Evolutionary conservation across 2,797 vertebrate genomes (phyloP), one percentile per base, ranked within the genome.

Genomic region (Danio albolineatus): DNA sequence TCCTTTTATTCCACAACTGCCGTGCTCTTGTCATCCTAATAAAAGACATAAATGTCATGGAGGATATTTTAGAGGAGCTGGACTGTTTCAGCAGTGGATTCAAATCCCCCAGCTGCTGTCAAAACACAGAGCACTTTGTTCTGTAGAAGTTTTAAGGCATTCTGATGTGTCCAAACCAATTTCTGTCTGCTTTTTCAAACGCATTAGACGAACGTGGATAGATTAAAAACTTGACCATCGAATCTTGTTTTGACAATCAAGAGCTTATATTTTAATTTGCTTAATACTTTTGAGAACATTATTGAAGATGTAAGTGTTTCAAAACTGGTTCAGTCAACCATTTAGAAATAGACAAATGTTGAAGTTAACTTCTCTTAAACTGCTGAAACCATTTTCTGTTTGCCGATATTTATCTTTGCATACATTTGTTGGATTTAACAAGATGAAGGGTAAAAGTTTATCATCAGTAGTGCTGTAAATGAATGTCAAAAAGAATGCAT

Each of bases 131-230:
- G 2, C 38, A 59, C 70, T 73, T 73, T 59, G 54, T 73, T 73
- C 39, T 46, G 19, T 16, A 43, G 41, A 73, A 57, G 12, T 61
- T 76, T 53, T 76, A 54, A 16, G 49, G 60, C n/a, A 69, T 39
- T 51, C 43, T 12, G 44, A 41, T 78, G n/a, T 69, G 65, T 78
- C 65, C 56, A 59, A 59, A 78, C 48, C 60, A 69, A 21, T 49
- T 10, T 70, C 8, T 76, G 74, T 57, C 17, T 21, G 12, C 13
- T 36, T 21, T 77, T 78, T 67, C 41, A 69, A 19, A 67, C 2
- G 1, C 28, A 51, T 51, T 49, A 17, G 43, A 49, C 4, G 12
- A 48, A 60, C 43, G 12, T 76, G 14, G 14, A 66, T 38, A 6
- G 38, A 66, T 66, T 54, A 56, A 36, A 76, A 56, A 56, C 19